Evolutionary conservation across 2,888 invertebrate species (phyloP).

Genomic region (Eilema caniola): DNA sequence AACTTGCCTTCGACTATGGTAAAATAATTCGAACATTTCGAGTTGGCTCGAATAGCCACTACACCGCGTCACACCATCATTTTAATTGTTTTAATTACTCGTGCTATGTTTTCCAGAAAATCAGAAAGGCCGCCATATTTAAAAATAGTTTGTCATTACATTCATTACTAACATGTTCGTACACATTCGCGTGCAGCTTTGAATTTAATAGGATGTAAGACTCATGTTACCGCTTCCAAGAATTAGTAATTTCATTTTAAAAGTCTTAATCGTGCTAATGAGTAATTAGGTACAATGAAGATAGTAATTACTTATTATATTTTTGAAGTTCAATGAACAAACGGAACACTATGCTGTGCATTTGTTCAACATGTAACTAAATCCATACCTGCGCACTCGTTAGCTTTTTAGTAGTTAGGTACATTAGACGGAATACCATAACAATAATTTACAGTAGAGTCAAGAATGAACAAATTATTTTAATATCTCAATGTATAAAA

Average conservation of each 20-base stretch:
- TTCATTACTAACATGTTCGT: not conserved
- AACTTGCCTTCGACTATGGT: too few species aligned
- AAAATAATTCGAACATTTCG: too few species aligned
- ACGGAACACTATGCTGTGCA: not conserved
- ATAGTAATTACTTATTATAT: slow-evolving; percentile 37
- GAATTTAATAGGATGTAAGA: slow-evolving; percentile 30
- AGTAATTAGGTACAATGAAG: slow-evolving; percentile 38
- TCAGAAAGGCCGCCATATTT: not conserved
- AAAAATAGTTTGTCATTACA: slow-evolving; percentile 2
- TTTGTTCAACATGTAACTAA: too few species aligned
- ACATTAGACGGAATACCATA: too few species aligned
- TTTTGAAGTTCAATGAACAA: slow-evolving; percentile 41
- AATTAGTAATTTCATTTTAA: slow-evolving; percentile 43
- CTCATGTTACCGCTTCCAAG: slow-evolving; percentile 38
- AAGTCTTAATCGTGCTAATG: slow-evolving; percentile 41
- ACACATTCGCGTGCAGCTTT: slow-evolving; percentile 33
- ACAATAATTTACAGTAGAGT: too few species aligned
- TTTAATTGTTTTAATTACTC: not conserved
- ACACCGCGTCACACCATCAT: not conserved
- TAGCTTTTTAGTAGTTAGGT: too few species aligned
- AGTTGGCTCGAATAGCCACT: too few species aligned
- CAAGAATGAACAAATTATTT: too few species aligned
- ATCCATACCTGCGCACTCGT: too few species aligned
- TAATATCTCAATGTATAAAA: too few species aligned
- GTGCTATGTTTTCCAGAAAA: not conserved